phyloP scores from a whole-genome alignment of 2,113 vertebrate species.

The Lonchura striata region DNA sequence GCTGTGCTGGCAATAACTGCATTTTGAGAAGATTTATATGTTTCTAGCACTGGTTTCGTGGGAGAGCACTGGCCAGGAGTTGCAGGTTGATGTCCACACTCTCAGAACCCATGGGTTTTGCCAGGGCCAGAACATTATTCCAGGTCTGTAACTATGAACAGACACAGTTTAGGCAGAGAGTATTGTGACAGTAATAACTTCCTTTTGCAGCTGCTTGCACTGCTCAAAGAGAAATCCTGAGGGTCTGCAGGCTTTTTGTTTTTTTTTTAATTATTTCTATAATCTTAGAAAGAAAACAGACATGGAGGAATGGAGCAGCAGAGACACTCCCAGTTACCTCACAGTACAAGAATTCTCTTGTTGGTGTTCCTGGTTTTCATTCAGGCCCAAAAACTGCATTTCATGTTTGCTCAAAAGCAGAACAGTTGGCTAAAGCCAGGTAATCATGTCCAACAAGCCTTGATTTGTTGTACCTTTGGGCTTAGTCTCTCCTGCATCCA shows the following conservation, averaged over 20 bases:
- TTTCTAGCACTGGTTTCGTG: not conserved
- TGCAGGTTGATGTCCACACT: rapidly evolving
- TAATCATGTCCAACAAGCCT: not conserved
- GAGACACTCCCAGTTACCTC: not conserved
- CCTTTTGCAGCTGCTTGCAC: not conserved
- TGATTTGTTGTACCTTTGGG: slow-evolving; percentile 45
- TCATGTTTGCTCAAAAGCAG: not conserved
- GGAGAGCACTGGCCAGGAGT: not conserved
- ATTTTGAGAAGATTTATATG: not conserved
- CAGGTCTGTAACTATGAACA: not conserved
- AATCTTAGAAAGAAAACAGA: not conserved
- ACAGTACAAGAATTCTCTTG: not conserved
- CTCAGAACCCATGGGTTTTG: not conserved
- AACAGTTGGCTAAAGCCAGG: not conserved
- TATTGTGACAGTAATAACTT: not conserved
- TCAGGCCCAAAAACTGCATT: not conserved
- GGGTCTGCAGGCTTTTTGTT: not conserved
- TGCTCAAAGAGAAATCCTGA: not conserved
- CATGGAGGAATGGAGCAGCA: not conserved
- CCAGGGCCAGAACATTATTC: not conserved
- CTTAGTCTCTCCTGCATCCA: not conserved
- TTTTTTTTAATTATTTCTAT: not conserved
- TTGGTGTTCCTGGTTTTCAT: not conserved
- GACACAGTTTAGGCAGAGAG: not conserved
- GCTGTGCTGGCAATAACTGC: not conserved